These are phyloP conservation scores for Emydoidea blandingii DNA, from an alignment of 2,797 vertebrate genomes.

Conservation along the genomic window DNA sequence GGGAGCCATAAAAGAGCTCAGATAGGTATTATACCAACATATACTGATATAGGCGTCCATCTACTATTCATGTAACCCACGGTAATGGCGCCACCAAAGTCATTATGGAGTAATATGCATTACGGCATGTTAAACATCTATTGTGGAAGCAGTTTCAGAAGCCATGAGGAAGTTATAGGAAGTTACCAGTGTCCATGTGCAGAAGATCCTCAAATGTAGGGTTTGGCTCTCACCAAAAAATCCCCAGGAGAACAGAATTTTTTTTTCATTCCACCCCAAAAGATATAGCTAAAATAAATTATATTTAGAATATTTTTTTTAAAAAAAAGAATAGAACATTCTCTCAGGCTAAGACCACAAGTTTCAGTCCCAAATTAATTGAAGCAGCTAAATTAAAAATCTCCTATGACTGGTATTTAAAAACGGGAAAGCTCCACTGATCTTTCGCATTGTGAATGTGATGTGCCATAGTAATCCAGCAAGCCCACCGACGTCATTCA, in stretches of 20 bases:
- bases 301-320: background rate
- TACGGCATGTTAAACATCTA: conserved; percentile 42
- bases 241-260: background rate
- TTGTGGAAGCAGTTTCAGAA: conserved; percentile 30
- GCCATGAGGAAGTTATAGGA: background rate
- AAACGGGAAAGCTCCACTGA: background rate
- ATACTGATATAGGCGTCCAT: conserved; percentile 62
- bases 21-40: conserved; percentile 69
- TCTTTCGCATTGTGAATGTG: background rate
- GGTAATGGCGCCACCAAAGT: conserved; percentile 63
- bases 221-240: background rate
- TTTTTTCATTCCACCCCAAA: background rate
- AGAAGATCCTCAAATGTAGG: background rate
- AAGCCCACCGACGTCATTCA: background rate
- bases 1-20: conserved; percentile 32
- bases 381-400: background rate
- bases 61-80: conserved; percentile 61
- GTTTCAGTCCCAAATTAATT: background rate
- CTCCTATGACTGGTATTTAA: background rate
- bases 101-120: conserved; percentile 55
- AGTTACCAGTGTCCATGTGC: conserved; percentile 9
- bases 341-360: background rate
- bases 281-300: background rate
- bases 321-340: background rate
- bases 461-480: background rate